Evolutionary conservation across 1,140 invertebrate genomes (phyloP).

Genomic region (Drosophila rufa): DNA sequence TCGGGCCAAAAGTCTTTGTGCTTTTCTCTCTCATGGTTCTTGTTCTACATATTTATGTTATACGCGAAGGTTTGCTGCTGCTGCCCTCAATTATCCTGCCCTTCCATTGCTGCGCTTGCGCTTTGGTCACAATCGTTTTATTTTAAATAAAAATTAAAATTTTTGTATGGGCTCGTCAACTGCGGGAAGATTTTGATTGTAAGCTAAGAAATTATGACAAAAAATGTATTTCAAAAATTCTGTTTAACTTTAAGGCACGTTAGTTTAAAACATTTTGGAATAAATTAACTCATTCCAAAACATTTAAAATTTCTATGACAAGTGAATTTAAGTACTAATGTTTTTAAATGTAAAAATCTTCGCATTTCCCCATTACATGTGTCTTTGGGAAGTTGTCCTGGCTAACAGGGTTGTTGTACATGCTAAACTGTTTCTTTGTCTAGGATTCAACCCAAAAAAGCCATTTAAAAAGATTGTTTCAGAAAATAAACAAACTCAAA

Average conservation of each 20-base stretch:
- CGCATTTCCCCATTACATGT: not conserved
- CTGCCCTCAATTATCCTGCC: not conserved
- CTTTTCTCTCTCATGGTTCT: too few relatives aligned
- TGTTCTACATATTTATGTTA: not conserved
- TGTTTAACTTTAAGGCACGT: too few relatives aligned
- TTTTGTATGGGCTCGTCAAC: not conserved
- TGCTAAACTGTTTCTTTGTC: not conserved
- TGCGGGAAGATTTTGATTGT: not conserved
- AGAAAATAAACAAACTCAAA: not conserved
- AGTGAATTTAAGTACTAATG: not conserved
- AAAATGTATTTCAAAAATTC: not conserved
- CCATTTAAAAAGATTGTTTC: not conserved
- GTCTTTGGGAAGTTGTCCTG: not conserved
- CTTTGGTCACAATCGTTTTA: not conserved
- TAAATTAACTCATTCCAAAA: not conserved
- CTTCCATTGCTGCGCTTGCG: slow-evolving; percentile 10
- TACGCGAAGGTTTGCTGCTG: not conserved
- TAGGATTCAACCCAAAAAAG: not conserved
- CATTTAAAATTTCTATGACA: not conserved
- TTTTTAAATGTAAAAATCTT: not conserved
- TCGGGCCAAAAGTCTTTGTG: not conserved
- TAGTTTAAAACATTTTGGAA: not conserved
- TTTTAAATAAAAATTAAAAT: not conserved
- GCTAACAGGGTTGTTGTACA: slow-evolving; percentile 16
- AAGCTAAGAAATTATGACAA: too few relatives aligned